These are phyloP conservation scores for Psephotus haematonotus DNA, from an alignment of 2,113 vertebrate genomes.

Conservation along the genomic window DNA sequence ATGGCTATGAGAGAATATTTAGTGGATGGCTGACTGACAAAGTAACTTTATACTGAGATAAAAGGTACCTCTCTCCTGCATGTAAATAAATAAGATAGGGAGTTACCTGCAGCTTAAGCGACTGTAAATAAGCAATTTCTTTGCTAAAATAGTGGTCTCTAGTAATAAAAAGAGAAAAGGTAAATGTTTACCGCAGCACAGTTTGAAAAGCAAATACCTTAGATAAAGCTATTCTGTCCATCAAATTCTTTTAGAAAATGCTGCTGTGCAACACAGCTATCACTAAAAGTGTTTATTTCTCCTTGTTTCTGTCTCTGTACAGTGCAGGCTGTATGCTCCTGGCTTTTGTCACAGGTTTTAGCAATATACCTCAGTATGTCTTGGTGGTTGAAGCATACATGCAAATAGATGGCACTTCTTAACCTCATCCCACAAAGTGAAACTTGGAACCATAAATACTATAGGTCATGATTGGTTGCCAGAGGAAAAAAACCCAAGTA, in stretches of 20 bases:
- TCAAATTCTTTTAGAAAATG: neutral
- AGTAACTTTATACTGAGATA: constrained; percentile 1
- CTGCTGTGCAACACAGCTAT: neutral
- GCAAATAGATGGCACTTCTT: neutral
- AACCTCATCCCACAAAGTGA: neutral
- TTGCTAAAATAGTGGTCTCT: neutral
- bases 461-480: neutral
- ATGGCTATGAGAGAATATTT: no score
- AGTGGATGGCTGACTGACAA: neutral
- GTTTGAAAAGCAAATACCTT: neutral
- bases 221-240: neutral
- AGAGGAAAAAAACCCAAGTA: neutral
- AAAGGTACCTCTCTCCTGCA: neutral
- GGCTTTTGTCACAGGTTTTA: neutral
- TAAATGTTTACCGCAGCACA: neutral
- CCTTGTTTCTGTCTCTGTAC: neutral
- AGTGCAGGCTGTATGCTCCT: neutral
- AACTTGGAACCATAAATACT: neutral
- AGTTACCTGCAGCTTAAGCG: neutral
- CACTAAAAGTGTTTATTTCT: neutral
- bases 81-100: neutral
- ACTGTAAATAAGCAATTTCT: neutral
- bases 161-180: neutral
- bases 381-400: neutral
- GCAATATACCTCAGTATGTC: neutral